Conservation (phyloP, 2,888 invertebrate species). For the Microctonus brassicae region DNA sequence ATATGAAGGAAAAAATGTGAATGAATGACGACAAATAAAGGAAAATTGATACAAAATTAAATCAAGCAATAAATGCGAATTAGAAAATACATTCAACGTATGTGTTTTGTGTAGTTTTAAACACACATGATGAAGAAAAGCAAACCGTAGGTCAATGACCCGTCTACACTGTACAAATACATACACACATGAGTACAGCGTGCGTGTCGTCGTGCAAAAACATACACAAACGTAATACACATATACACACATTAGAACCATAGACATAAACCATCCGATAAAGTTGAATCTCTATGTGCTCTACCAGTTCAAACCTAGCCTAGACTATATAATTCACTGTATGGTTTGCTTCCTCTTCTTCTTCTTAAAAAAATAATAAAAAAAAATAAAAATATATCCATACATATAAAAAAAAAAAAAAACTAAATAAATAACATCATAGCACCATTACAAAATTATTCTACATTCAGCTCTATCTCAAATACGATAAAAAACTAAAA, state of each 20-base stretch:
- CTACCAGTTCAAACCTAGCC: slow-evolving; percentile 53
- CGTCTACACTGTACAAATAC: slow-evolving; percentile 57
- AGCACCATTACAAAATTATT: slow-evolving; percentile 23
- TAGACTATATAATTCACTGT: slow-evolving; percentile 39
- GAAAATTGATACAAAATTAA: slow-evolving; percentile 16
- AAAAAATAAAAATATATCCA: no score
- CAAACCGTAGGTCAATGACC: slow-evolving; percentile 65
- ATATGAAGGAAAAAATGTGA: background rate
- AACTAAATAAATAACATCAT: no score
- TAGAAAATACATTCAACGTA: slow-evolving; percentile 46
- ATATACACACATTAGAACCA: slow-evolving; percentile 36
- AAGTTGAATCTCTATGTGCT: slow-evolving; percentile 51
- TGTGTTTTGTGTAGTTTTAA: slow-evolving; percentile 64
- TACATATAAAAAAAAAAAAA: no score
- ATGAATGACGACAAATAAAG: background rate
- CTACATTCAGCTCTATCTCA: background rate
- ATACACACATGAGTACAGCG: slow-evolving; percentile 12
- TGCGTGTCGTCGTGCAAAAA: slow-evolving; percentile 25
- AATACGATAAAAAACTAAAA: background rate
- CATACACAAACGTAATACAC: slow-evolving; percentile 35
- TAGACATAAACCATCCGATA: slow-evolving; percentile 61
- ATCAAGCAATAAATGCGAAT: background rate
- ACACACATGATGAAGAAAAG: slow-evolving; percentile 53
- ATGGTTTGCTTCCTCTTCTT: no score
- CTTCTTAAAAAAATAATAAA: no score